Conservation (phyloP, 2,888 invertebrate genomes). For the Oligia latruncula region DNA sequence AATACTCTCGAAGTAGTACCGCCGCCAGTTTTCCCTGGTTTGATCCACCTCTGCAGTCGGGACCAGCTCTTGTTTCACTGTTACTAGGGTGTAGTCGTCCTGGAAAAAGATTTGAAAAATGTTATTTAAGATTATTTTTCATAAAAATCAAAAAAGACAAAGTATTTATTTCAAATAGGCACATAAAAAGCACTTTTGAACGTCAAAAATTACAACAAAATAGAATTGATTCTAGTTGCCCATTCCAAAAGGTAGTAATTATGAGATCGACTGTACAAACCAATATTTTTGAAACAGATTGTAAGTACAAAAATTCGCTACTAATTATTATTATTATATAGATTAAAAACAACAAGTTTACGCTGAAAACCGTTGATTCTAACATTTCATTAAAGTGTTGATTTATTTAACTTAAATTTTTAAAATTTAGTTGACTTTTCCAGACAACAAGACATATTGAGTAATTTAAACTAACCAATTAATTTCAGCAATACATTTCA, state of each 20-base stretch:
- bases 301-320: slow-evolving; percentile 23
- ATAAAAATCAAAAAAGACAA: no score
- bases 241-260: not conserved
- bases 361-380: not conserved
- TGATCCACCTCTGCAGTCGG: slow-evolving; percentile 94
- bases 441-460: no score
- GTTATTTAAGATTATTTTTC: not conserved
- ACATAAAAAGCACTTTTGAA: no score
- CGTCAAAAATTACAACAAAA: no score
- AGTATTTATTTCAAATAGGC: no score
- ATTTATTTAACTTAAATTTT: no score
- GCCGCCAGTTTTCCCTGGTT: slow-evolving; percentile 96
- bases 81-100: slow-evolving; percentile 96
- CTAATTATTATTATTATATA: not conserved
- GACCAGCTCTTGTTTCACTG: slow-evolving; percentile 95
- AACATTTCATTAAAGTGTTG: no score
- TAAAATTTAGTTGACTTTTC: no score
- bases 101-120: slow-evolving; percentile 73
- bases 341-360: not conserved
- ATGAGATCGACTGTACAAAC: not conserved
- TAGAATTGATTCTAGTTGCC: no score
- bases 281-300: slow-evolving; percentile 7
- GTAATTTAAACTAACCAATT: no score
- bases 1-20: slow-evolving; percentile 98
- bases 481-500: no score